Evolutionary conservation across 2,113 vertebrate species (phyloP).

Genomic region (Rhinolophus sinicus): DNA sequence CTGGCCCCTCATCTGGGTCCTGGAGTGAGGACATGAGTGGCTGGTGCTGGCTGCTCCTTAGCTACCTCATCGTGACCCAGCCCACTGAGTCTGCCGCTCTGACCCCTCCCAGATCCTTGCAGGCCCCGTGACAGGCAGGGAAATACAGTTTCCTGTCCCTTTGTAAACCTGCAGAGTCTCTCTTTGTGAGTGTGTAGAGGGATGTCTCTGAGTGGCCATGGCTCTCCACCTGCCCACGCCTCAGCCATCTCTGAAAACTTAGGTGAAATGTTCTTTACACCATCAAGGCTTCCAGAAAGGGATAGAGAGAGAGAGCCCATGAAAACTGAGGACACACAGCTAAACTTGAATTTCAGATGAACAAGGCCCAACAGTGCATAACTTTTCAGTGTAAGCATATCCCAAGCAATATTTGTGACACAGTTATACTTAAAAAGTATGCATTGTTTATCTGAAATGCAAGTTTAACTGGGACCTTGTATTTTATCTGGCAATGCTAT

Average conservation of each 20-base stretch:
- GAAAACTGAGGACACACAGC: background rate
- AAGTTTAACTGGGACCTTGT: background rate
- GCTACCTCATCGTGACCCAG: background rate
- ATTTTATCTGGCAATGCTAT: background rate
- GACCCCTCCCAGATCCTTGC: background rate
- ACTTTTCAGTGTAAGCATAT: background rate
- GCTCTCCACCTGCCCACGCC: rapidly evolving
- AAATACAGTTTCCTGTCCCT: background rate
- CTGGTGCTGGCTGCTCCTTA: background rate
- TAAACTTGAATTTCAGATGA: conserved; percentile 28
- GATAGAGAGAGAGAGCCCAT: background rate
- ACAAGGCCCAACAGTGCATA: background rate
- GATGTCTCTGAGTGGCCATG: rapidly evolving
- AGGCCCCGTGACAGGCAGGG: background rate
- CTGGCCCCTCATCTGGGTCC: no score
- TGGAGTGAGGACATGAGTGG: no score
- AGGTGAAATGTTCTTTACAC: background rate
- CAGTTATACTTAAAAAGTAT: background rate
- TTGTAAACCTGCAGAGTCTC: background rate
- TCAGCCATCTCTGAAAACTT: background rate
- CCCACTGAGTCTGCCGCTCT: rapidly evolving
- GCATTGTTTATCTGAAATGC: background rate
- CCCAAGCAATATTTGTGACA: background rate
- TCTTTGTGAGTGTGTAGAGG: background rate
- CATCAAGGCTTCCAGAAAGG: background rate